Evolutionary conservation across 2,888 invertebrate species (phyloP).

Genomic region (Euzetes globulus): DNA sequence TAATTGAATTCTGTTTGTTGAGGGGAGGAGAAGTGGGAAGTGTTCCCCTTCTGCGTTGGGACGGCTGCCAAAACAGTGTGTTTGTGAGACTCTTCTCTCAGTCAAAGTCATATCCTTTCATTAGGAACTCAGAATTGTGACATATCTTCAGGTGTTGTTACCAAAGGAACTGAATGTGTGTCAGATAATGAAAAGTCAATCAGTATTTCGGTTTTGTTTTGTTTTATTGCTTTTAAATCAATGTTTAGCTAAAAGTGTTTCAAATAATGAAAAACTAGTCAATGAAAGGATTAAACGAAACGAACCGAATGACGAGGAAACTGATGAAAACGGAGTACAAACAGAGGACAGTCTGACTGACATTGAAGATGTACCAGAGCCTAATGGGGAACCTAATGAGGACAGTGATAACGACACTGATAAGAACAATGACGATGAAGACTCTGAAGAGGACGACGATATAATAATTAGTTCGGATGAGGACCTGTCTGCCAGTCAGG

Average conservation of each 20-base stretch:
- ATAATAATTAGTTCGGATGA: not conserved
- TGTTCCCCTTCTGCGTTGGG: too few species aligned
- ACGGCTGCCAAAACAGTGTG: too few species aligned
- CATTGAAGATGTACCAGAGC: too few species aligned
- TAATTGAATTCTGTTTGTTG: too few species aligned
- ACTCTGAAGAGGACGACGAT: slow-evolving; percentile 14
- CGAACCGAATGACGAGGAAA: not conserved
- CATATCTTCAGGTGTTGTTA: too few species aligned
- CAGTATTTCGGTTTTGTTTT: not conserved
- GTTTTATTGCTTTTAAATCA: not conserved
- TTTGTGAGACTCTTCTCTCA: too few species aligned
- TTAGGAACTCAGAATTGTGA: too few species aligned
- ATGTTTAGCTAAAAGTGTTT: not conserved
- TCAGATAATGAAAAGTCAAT: not conserved
- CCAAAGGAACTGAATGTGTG: too few species aligned
- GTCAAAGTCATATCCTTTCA: too few species aligned
- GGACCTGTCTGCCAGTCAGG: not conserved
- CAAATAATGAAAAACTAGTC: not conserved
- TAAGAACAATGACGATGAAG: not conserved
- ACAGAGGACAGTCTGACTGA: not conserved
- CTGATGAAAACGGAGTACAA: slow-evolving; percentile 24
- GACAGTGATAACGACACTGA: slow-evolving; percentile 2
- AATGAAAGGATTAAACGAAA: not conserved
- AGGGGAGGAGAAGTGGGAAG: too few species aligned
- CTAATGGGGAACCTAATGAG: not conserved